Evolutionary conservation across 2,113 vertebrate genomes (phyloP).

Genomic region (Fregetta grallaria): DNA sequence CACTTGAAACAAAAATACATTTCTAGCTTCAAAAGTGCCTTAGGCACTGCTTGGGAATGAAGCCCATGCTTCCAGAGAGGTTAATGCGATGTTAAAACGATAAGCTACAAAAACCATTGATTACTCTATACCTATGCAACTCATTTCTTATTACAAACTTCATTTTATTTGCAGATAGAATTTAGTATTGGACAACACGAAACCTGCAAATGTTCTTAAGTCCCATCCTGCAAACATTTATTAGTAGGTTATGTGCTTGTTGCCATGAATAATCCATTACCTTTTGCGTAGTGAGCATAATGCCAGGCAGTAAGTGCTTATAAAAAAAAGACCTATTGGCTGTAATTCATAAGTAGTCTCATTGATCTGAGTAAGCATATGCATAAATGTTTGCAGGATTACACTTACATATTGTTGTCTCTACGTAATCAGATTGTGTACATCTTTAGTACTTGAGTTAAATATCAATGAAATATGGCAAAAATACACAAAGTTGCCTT

Average conservation of each 20-base stretch:
- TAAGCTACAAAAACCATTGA: background rate
- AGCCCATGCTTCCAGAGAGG: background rate
- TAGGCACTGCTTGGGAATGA: background rate
- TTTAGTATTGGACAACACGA: background rate
- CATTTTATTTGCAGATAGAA: constrained; percentile 12
- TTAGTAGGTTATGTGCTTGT: background rate
- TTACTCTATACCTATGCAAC: background rate
- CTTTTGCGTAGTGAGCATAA: background rate
- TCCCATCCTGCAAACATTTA: background rate
- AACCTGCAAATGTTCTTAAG: background rate
- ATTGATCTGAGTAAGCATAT: background rate
- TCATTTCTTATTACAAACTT: background rate
- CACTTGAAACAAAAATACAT: background rate
- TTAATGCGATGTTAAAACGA: background rate
- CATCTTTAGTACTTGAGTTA: background rate
- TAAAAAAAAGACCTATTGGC: background rate
- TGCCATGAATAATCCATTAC: constrained; percentile 39
- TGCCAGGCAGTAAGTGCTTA: background rate
- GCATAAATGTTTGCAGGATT: background rate
- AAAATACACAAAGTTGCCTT: background rate
- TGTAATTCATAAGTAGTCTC: background rate
- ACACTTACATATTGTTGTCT: background rate
- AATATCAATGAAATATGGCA: background rate
- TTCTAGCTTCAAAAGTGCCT: background rate
- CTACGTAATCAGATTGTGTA: background rate